Evolutionary conservation across 2,888 invertebrate genomes (phyloP).

Genomic region (Drosophila mimica): DNA sequence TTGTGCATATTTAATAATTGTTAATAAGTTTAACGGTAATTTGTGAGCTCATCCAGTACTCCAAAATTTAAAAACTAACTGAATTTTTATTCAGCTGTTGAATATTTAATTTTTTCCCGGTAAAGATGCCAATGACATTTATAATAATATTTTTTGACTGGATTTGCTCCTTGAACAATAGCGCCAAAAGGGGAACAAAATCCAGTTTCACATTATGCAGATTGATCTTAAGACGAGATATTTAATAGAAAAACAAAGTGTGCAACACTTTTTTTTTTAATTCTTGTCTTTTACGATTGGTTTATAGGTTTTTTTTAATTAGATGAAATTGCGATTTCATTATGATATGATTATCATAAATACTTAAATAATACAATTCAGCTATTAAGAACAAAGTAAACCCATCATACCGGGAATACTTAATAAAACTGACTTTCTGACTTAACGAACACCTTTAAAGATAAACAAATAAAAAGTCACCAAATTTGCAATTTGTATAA

Average conservation of each 20-base stretch:
- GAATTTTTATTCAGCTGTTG: conserved; percentile 27
- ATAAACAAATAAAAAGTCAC: neutral
- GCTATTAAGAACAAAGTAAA: neutral
- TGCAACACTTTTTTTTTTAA: conserved; percentile 18
- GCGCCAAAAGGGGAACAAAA: conserved; percentile 6
- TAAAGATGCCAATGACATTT: conserved; percentile 48
- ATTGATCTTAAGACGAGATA: conserved; percentile 2
- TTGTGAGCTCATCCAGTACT: conserved; percentile 71
- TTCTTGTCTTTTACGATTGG: conserved; percentile 7
- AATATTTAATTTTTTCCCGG: conserved; percentile 47
- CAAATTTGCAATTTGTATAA: no score
- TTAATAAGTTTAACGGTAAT: conserved; percentile 27
- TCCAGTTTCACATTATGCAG: conserved; percentile 35
- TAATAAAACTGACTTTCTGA: neutral
- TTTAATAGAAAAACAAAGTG: conserved; percentile 17
- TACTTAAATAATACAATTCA: neutral
- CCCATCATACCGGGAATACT: neutral
- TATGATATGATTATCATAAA: neutral
- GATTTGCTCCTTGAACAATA: neutral
- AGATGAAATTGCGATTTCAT: neutral
- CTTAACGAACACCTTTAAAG: neutral
- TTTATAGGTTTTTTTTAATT: neutral
- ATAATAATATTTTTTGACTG: neutral
- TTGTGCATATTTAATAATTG: conserved; percentile 22
- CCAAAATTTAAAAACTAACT: neutral